These are phyloP conservation scores for Drosophila leonis DNA, from an alignment of 2,888 invertebrate species.

Conservation along the genomic window DNA sequence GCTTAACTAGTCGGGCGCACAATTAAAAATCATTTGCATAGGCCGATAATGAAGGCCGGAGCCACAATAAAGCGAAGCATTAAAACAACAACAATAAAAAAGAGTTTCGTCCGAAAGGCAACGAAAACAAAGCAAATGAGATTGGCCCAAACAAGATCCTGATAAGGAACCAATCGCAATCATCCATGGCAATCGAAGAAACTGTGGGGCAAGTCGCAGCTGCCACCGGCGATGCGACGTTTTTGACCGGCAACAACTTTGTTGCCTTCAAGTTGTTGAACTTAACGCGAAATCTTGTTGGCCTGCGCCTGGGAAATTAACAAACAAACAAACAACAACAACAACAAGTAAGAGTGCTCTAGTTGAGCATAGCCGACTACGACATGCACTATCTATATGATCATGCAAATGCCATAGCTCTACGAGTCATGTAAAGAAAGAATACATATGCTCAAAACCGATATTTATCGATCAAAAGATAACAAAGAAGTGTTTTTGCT, in stretches of 20 bases:
- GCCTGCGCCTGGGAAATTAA: conserved; percentile 79
- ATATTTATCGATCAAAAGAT: background rate
- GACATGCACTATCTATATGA: conserved; percentile 2
- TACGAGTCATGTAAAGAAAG: too few species aligned
- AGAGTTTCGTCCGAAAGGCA: conserved; percentile 55
- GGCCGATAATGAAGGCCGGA: conserved; percentile 55
- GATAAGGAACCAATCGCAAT: conserved; percentile 79
- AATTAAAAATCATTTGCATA: conserved; percentile 79
- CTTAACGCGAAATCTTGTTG: conserved; percentile 83
- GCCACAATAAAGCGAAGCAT: conserved; percentile 52
- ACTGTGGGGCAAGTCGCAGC: conserved; percentile 46
- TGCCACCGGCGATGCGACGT: conserved; percentile 68
- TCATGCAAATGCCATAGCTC: too few species aligned
- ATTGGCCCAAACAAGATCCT: conserved; percentile 79
- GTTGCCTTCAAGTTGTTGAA: conserved; percentile 79
- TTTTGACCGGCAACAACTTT: conserved; percentile 72
- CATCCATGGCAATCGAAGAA: conserved; percentile 63
- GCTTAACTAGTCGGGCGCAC: conserved; percentile 60
- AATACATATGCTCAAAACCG: background rate
- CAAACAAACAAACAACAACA: conserved; percentile 46
- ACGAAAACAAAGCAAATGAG: conserved; percentile 74
- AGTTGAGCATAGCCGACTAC: background rate
- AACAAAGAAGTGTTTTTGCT: background rate
- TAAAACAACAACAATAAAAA: background rate
- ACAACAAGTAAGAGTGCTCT: conserved; percentile 16